Evolutionary conservation across 2,797 vertebrate genomes (phyloP).

Genomic region (Pogoniulus pusillus): DNA sequence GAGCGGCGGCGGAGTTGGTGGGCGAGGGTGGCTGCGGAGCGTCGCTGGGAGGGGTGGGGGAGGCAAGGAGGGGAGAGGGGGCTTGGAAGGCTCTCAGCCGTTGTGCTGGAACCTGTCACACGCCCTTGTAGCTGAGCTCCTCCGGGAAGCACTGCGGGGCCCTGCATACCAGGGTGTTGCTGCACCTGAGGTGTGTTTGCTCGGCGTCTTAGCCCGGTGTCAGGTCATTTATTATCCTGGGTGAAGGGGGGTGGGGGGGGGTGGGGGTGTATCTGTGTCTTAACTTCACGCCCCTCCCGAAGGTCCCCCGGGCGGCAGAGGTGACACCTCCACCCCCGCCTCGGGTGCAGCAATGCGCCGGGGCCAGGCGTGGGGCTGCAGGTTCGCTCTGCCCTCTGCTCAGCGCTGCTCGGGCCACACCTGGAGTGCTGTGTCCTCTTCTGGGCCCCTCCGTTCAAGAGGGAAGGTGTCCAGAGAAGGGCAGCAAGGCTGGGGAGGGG

Average conservation of each 20-base stretch:
- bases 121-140: background rate
- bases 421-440: no score
- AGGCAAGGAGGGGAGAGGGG: no score
- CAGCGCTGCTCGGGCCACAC: no score
- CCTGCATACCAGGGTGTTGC: background rate
- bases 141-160: background rate
- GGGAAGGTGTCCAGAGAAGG: no score
- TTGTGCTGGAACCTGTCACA: background rate
- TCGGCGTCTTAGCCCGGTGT: background rate
- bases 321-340: background rate
- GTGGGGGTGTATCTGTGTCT: background rate
- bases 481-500: no score
- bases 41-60: no score
- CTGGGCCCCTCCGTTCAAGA: no score
- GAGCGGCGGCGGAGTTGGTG: background rate
- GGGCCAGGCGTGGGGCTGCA: background rate
- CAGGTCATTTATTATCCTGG: background rate
- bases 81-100: background rate
- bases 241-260: no score
- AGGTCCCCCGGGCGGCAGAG: background rate
- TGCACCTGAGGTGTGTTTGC: slow-evolving; percentile 53
- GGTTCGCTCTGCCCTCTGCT: background rate
- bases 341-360: background rate
- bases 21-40: no score
- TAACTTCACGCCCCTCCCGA: background rate